Conservation (phyloP, 2,888 invertebrate genomes). For the Netelia melanura region DNA sequence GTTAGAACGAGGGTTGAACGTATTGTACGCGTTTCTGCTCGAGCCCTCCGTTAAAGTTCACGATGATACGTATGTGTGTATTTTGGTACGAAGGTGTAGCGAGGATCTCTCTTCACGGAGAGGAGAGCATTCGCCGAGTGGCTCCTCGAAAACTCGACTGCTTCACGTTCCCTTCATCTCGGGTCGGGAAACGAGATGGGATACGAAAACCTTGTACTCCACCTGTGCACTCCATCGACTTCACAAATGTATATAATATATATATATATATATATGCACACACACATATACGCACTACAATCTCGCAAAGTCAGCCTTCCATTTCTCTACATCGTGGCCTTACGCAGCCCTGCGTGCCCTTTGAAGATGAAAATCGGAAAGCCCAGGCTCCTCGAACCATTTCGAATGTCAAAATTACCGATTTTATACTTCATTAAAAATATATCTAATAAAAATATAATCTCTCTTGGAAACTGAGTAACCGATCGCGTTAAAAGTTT, state of each 20-base stretch:
- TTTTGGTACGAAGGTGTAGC: conserved; percentile 38
- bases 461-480: too few species aligned
- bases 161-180: conserved; percentile 69
- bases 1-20: conserved; percentile 79
- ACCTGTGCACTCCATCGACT: conserved; percentile 63
- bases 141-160: conserved; percentile 77
- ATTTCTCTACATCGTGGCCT: conserved; percentile 15
- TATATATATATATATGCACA: too few species aligned
- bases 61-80: conserved; percentile 30
- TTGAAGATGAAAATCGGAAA: not conserved
- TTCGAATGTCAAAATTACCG: not conserved
- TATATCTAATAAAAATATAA: too few species aligned
- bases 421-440: not conserved
- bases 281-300: conserved; percentile 34
- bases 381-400: not conserved
- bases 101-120: conserved; percentile 54
- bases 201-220: conserved; percentile 44
- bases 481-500: too few species aligned
- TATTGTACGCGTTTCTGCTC: conserved; percentile 73
- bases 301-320: conserved; percentile 26
- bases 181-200: conserved; percentile 50
- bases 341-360: conserved; percentile 5
- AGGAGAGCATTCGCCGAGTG: conserved; percentile 65
- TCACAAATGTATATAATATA: not conserved
- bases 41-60: conserved; percentile 39